These are phyloP conservation scores for Aplochiton taeniatus DNA, from an alignment of 2,797 vertebrate species.

Conservation along the genomic window DNA sequence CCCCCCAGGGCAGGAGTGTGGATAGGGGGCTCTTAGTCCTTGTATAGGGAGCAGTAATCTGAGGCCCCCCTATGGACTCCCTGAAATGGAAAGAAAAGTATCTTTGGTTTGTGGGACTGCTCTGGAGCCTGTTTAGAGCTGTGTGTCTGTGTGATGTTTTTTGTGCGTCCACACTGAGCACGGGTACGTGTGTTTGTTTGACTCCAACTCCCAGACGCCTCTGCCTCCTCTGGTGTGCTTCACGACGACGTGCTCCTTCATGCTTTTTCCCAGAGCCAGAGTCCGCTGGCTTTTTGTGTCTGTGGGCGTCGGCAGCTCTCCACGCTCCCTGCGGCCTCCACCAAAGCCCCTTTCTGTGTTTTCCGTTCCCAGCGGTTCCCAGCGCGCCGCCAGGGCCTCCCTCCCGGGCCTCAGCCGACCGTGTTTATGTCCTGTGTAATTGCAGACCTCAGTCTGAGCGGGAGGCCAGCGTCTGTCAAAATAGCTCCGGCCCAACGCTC, in stretches of 20 bases:
- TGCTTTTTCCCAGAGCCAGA: slow-evolving; percentile 43
- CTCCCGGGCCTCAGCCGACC: slow-evolving; percentile 31
- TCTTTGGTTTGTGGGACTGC: slow-evolving; percentile 13
- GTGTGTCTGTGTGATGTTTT: background rate
- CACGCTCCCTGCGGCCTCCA: slow-evolving; percentile 56
- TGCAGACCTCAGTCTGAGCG: slow-evolving; percentile 71
- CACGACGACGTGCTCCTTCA: slow-evolving; percentile 46
- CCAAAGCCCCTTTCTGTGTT: slow-evolving; percentile 39
- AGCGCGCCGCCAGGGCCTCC: slow-evolving; percentile 44
- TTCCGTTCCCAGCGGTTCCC: slow-evolving; percentile 61
- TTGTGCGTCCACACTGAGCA: too few relatives aligned
- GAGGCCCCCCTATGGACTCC: slow-evolving; percentile 22
- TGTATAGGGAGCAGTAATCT: slow-evolving; percentile 25
- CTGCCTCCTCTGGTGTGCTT: slow-evolving; percentile 22
- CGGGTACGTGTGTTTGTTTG: slow-evolving; percentile 26
- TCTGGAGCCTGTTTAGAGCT: slow-evolving; percentile 8
- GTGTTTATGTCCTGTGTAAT: slow-evolving; percentile 77
- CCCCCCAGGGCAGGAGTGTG: too few relatives aligned
- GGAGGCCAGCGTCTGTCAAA: slow-evolving; percentile 70
- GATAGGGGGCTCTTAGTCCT: slow-evolving; percentile 16
- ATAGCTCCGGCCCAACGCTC: slow-evolving; percentile 51
- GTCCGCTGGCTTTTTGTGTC: slow-evolving; percentile 44
- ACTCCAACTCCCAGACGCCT: too few relatives aligned
- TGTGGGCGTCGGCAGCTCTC: slow-evolving; percentile 52
- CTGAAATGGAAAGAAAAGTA: slow-evolving; percentile 23